phyloP scores from a whole-genome alignment of 2,113 vertebrate genomes.

The Illadopsis cleaveri region DNA sequence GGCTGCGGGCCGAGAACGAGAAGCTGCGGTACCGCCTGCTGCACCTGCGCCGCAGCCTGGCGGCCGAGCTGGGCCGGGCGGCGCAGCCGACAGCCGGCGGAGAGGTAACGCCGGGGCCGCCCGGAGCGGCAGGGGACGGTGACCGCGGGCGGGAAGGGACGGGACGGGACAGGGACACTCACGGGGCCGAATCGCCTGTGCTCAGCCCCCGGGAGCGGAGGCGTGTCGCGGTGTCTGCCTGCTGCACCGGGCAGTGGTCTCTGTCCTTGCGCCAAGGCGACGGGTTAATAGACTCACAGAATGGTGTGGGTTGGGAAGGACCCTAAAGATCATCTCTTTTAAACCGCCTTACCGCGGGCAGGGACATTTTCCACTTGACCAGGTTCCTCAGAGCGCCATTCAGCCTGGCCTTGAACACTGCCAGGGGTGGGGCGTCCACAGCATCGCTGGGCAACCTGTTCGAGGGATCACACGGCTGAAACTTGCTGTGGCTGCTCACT shows the following conservation, averaged over 20 bases:
- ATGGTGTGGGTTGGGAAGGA: background rate
- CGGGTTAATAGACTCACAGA: rapidly evolving
- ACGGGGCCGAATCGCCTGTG: background rate
- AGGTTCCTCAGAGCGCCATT: background rate
- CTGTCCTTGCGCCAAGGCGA: background rate
- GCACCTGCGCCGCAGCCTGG: no score
- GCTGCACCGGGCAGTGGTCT: rapidly evolving
- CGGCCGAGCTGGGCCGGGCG: no score
- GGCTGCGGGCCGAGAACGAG: no score
- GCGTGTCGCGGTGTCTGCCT: no score
- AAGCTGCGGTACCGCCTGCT: no score
- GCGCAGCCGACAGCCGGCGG: no score
- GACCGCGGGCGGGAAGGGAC: background rate
- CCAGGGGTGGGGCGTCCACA: background rate
- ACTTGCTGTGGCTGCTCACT: background rate
- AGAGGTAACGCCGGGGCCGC: no score
- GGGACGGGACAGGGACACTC: background rate
- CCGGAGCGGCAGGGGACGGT: no score
- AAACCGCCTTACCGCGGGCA: background rate
- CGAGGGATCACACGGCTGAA: no score
- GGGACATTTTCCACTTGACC: background rate
- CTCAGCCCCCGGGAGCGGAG: rapidly evolving
- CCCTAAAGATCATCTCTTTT: rapidly evolving
- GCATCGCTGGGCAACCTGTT: background rate
- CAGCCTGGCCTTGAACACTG: background rate